Evolutionary conservation across 2,797 vertebrate genomes (phyloP), one percentile per base, ranked within the genome.

Genomic region (Sebastes umbrosus): DNA sequence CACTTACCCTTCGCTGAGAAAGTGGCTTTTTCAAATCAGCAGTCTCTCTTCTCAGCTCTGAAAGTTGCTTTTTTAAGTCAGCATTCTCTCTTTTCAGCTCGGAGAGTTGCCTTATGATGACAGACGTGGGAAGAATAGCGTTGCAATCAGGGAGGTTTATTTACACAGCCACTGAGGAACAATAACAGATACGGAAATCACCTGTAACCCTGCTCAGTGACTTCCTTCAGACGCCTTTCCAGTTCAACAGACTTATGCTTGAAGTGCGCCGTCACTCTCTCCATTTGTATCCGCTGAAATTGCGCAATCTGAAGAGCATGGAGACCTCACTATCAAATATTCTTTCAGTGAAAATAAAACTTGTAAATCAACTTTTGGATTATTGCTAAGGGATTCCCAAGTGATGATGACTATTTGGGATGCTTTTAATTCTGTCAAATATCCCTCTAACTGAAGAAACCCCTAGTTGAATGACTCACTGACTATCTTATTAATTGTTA

Each of bases 231-330:
- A 54, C 81, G 92, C 75, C 88, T 92, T 86, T 98, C 97, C 76
- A 96, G 83, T 58, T 96, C 96, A 32, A 64, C 69, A 82, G 94
- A 90, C 84, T 93, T 96, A 10, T 92, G 92, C 86, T 95, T 97
- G 77, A 96, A 96, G 92, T 96, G 97, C 14, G 87, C 83, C 0
- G 91, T 88, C 34, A 96, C 91, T 66, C 95, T 93, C 75, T 97
- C 95, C 82, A 93, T 96, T 93, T 98, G 97, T 46, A 90, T 94
- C 73, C 82, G 93, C 90, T 97, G 97, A 86, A 98, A 98, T 76
- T 78, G 71, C 16, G 96, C 96, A 75, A 97, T 96, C 97, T 98
- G 87, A 57, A 57, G 57, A 68, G n/a, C 55, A 90, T 4, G n/a
- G 62, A 75, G 54, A 81, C 7, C 7, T 77, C 62, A 60, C 4